Evolutionary conservation across 2,797 vertebrate genomes (phyloP), one percentile per base, ranked within the genome.

Genomic region (Pangasius larnaudii): DNA sequence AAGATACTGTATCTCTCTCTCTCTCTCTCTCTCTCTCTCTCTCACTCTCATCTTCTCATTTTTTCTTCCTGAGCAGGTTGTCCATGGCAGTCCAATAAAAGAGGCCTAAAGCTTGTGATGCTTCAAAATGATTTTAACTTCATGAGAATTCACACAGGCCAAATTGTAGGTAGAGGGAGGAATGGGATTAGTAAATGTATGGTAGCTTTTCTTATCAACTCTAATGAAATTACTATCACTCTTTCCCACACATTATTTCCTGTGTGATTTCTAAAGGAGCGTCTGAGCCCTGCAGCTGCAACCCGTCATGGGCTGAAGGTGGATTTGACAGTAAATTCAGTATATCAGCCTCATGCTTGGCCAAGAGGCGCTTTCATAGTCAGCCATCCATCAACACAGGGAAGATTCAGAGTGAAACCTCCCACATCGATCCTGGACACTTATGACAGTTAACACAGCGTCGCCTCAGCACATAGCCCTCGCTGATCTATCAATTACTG

Each of bases 401-500:
- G 93, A 94, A 97, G 97, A 98, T 98, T 97, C 96, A 96, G 96
- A 93, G 95, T 93, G 94, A 98, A 98, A 98, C 97, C 97, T 97
- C 96, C 96, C 96, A 97, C 98, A 98, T 99, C 97, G 96, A 98
- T 98, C 97, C 95, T 96, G 96, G 97, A 97, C 97, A 97, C 97
- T 98, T 99, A 99, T 99, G 98, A 99, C 98, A 99, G 98, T 97
- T 99, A 98, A 99, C 98, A 98, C 97, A 98, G 97, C 97, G 97
- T 97, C 97, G 96, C 98, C 98, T 98, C 97, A 98, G 97, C 97
- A 96, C 96, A 96, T 97, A 97, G 97, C 96, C 96, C 96, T 96
- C 94, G 95, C 97, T 97, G 97, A 98, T 98, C 97, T 98, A 98
- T 99, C 98, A 98, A 99, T 99, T 98, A 99, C 95, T 75, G 94